Evolutionary conservation across 2,113 vertebrate species (phyloP), one percentile per base, ranked within the genome.

Genomic region (Alethe diademata): DNA sequence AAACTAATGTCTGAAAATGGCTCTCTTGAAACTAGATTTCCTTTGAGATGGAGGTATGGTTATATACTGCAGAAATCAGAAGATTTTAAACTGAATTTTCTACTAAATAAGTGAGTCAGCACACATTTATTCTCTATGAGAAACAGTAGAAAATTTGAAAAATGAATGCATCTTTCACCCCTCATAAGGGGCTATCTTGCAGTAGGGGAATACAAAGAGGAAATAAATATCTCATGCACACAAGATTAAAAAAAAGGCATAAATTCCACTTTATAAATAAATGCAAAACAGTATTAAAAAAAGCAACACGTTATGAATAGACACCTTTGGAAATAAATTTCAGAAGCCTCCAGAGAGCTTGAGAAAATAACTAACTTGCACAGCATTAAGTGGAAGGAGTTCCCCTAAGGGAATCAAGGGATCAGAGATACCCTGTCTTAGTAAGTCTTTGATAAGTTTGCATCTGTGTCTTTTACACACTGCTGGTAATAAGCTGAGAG

Each of bases 291-390:
- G 43, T 69, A 47, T 76, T 24, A 51, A 64, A 92, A 88, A 88
- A 67, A 28, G 23, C 48, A 91, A 79, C 28, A 1, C 14, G 5
- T 70, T 95, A 51, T 76, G 95, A 97, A 95, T 45, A 91, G 85
- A 91, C 73, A 95, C 82, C 95, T 95, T 97, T 95, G 71, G 91
- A 96, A 98, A 97, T 95, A 97, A 90, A 95, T 96, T 95, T 96
- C 92, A 93, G 93, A 95, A 92, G 89, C 95, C 95, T 94, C 95
- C 58, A 86, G 96, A 96, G 95, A 98, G 73, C 86, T 53, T 90
- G 75, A 89, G 65, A 96, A 96, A 97, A 95, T 88, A 97, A 91
- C 95, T 96, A 28, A 5, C 94, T 88, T 91, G 94, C 78, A 93
- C 82, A 94, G 76, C 87, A 87, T 97, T 93, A 97, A 97, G 92